Percentiles rank a stretch among this genome's conserved stretches.
These are phyloP conservation scores for Sminthurinus aureus DNA, from an alignment of 2,888 invertebrate genomes.

Conservation along the genomic window DNA sequence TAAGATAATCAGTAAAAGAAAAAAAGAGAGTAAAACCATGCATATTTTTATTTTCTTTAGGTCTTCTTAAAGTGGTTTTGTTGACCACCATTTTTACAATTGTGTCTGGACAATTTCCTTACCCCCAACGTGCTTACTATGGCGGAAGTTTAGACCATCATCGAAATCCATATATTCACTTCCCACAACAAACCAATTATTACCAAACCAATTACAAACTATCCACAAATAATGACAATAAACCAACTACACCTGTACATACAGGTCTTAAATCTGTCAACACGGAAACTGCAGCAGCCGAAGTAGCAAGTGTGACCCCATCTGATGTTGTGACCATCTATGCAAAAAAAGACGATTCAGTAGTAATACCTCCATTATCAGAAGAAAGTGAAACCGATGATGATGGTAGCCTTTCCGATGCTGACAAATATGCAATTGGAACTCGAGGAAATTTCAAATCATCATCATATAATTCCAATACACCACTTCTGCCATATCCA, in stretches of 20 bases:
- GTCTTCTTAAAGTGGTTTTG: neutral
- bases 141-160: neutral
- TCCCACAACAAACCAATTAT: neutral
- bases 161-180: neutral
- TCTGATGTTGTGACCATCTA: neutral
- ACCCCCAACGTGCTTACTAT: neutral
- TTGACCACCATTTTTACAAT: neutral
- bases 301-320: neutral
- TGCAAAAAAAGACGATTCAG: neutral
- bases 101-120: neutral
- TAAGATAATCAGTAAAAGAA: neutral
- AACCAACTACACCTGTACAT: too few relatives aligned
- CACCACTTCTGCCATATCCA: neutral
- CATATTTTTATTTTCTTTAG: neutral
- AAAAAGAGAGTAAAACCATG: neutral
- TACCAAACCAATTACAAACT: too few relatives aligned
- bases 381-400: neutral
- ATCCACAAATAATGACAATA: too few relatives aligned
- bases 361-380: neutral
- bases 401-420: too few relatives aligned
- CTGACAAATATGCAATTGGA: neutral
- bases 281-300: neutral
- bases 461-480: neutral
- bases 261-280: too few relatives aligned
- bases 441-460: neutral